phyloP scores from a whole-genome alignment of 2,113 vertebrate genomes.

The Acrocephalus arundinaceus region DNA sequence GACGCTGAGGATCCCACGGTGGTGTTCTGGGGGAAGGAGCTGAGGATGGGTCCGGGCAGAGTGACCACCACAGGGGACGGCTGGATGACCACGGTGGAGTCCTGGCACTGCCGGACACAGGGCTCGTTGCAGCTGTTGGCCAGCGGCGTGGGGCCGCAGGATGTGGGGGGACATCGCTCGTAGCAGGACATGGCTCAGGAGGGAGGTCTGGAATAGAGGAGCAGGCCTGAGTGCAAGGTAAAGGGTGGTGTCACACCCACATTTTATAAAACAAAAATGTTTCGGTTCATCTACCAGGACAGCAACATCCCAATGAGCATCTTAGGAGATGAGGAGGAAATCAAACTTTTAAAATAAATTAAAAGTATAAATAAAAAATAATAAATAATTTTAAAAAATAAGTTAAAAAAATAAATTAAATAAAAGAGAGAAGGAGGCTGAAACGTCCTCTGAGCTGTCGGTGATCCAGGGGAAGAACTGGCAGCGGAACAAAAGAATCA shows the following conservation, averaged over 20 bases:
- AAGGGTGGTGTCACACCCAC: neutral
- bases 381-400: too few relatives aligned
- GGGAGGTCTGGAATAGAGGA: neutral
- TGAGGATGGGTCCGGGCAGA: slow-evolving; percentile 30
- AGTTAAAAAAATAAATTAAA: too few relatives aligned
- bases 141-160: neutral
- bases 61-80: slow-evolving; percentile 19
- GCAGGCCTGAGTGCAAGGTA: neutral
- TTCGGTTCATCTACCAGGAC: too few relatives aligned
- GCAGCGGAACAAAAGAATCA: neutral
- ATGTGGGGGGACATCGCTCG: neutral
- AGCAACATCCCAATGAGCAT: neutral
- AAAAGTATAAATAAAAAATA: too few relatives aligned
- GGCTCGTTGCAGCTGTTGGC: slow-evolving; percentile 42
- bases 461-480: neutral
- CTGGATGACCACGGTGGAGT: neutral
- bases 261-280: neutral
- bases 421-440: neutral
- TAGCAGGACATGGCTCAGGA: slow-evolving; percentile 12
- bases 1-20: slow-evolving; percentile 37
- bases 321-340: neutral
- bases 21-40: slow-evolving; percentile 45
- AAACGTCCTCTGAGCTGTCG: neutral
- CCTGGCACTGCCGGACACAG: slow-evolving; percentile 31
- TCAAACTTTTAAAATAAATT: neutral